These are phyloP conservation scores for Carassius carassius DNA, from an alignment of 2,113 vertebrate species.

Conservation along the genomic window DNA sequence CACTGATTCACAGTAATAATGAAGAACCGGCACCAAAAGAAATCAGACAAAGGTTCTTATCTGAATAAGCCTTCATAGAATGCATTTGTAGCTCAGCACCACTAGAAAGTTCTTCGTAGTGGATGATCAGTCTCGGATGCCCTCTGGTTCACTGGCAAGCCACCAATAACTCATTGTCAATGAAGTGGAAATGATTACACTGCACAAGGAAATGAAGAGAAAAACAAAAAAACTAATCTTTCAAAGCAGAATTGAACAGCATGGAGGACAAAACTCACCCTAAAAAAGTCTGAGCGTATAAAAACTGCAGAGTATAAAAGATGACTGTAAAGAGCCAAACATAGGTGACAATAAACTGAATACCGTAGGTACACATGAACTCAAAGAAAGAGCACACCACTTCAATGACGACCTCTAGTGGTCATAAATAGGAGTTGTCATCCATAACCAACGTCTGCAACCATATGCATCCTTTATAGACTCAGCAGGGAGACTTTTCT, in stretches of 20 bases:
- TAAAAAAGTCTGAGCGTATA: background rate
- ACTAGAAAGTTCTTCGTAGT: background rate
- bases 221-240: background rate
- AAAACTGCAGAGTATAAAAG: background rate
- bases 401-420: slow-evolving; percentile 13
- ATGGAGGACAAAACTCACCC: background rate
- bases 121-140: background rate
- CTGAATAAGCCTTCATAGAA: background rate
- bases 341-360: background rate
- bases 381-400: background rate
- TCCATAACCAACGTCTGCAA: background rate
- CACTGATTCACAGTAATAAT: background rate
- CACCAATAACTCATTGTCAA: slow-evolving; percentile 13
- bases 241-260: background rate
- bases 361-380: background rate
- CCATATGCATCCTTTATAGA: background rate
- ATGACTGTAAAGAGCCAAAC: background rate
- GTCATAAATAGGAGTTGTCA: background rate
- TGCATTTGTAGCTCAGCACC: background rate
- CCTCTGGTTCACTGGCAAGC: background rate
- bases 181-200: background rate
- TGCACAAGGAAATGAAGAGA: background rate
- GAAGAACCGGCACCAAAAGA: background rate
- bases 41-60: slow-evolving; percentile 4
- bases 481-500: background rate